phyloP scores from a whole-genome alignment of 2,113 vertebrate species.

The Brienomyrus longianalis region DNA sequence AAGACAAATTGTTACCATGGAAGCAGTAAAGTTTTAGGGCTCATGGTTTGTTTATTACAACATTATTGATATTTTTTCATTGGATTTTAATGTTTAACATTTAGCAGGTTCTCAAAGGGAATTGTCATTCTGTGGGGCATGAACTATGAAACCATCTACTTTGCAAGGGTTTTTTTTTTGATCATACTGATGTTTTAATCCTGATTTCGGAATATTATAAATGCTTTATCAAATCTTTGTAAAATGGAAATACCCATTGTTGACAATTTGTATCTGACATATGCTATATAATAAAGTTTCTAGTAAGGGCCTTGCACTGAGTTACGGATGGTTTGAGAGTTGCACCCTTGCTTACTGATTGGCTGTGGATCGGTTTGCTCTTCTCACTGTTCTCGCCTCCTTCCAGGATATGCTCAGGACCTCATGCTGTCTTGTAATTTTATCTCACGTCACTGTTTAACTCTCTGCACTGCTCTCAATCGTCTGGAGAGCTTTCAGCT shows the following conservation, averaged over 20 bases:
- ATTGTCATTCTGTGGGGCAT: neutral
- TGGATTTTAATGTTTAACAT: neutral
- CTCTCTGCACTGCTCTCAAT: slow-evolving; percentile 33
- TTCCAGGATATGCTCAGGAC: slow-evolving; percentile 76
- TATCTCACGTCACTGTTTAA: slow-evolving; percentile 58
- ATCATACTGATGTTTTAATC: neutral
- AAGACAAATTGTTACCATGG: neutral
- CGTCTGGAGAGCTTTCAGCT: slow-evolving; percentile 18
- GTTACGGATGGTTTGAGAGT: slow-evolving; percentile 52
- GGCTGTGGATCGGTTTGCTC: slow-evolving; percentile 52
- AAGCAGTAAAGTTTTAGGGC: neutral
- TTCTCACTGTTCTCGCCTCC: slow-evolving; percentile 61
- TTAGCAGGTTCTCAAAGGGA: neutral
- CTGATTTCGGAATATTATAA: too few species aligned
- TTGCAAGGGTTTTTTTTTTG: neutral
- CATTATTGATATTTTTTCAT: neutral
- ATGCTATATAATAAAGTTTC: neutral
- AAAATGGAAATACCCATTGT: neutral
- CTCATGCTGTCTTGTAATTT: slow-evolving; percentile 61
- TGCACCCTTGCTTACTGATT: slow-evolving; percentile 60
- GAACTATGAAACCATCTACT: neutral
- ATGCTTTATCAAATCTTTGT: neutral
- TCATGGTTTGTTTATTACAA: neutral
- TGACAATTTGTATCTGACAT: neutral
- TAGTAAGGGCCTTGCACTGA: slow-evolving; percentile 19